Conservation (phyloP, 2,113 vertebrate species). For the Brienomyrus brachyistius region DNA sequence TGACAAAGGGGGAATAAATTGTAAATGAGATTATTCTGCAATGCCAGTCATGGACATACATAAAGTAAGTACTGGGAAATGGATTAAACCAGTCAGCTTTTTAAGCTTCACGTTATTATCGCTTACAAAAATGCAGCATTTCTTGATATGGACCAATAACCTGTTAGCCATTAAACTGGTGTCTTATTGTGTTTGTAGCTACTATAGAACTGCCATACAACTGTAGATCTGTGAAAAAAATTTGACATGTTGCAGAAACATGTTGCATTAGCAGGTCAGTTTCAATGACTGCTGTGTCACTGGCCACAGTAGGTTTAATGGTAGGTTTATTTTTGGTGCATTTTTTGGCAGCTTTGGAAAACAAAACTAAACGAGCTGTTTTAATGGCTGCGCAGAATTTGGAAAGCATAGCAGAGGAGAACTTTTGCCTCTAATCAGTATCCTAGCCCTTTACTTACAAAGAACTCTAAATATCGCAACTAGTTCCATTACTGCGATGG, state of each 20-base stretch:
- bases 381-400: not conserved
- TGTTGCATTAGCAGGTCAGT: constrained; percentile 10
- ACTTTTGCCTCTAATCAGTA: not conserved
- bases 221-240: not conserved
- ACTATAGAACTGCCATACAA: too few species aligned
- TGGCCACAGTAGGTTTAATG: constrained; percentile 12
- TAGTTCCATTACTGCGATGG: not conserved
- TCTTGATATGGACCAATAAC: not conserved
- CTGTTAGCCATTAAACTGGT: not conserved
- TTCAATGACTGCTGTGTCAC: not conserved
- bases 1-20: not conserved
- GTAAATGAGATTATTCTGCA: not conserved
- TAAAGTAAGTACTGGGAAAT: not conserved
- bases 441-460: not conserved
- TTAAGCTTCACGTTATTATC: not conserved
- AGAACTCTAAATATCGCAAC: not conserved
- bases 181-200: not conserved
- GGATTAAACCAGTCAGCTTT: not conserved
- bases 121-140: not conserved
- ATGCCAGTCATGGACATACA: not conserved
- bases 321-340: constrained; percentile 11
- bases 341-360: constrained; percentile 11
- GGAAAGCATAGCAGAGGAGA: not conserved
- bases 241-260: not conserved
- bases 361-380: not conserved